These are phyloP conservation scores for Hyles vespertilio DNA, from an alignment of 1,140 invertebrate species.

Conservation along the genomic window DNA sequence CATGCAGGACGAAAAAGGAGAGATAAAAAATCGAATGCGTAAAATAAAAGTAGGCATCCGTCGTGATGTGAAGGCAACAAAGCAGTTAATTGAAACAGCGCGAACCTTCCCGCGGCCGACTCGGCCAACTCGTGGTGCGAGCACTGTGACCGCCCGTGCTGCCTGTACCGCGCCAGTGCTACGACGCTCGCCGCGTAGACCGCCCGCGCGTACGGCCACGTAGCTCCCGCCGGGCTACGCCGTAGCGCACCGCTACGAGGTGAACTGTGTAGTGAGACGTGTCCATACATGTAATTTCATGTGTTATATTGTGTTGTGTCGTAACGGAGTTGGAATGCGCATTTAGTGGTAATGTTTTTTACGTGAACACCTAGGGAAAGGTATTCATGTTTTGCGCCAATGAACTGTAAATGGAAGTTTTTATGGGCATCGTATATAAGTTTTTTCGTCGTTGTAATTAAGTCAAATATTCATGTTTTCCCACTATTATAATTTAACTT, in stretches of 20 bases:
- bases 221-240: conserved; percentile 23
- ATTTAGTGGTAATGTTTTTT: conserved; percentile 18
- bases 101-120: conserved; percentile 33
- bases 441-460: conserved; percentile 8
- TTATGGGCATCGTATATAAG: neutral
- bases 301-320: conserved; percentile 41
- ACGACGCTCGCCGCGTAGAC: conserved; percentile 55
- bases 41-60: too few relatives aligned
- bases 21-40: too few relatives aligned
- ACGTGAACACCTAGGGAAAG: neutral
- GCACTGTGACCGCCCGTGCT: conserved; percentile 16
- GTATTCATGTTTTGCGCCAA: neutral
- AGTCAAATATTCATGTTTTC: conserved; percentile 4
- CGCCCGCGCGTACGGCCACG: conserved; percentile 32
- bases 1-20: too few relatives aligned
- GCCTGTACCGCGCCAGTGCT: conserved; percentile 53
- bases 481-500: neutral
- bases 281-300: conserved; percentile 41
- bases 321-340: conserved; percentile 35
- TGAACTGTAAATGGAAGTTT: neutral
- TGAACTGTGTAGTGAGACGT: conserved; percentile 39
- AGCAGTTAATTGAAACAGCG: conserved; percentile 66
- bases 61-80: conserved; percentile 53
- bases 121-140: conserved; percentile 11
- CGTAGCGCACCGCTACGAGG: conserved; percentile 31